phyloP scores from a whole-genome alignment of 2,113 vertebrate genomes.

The Leptobrachium ailaonicum region DNA sequence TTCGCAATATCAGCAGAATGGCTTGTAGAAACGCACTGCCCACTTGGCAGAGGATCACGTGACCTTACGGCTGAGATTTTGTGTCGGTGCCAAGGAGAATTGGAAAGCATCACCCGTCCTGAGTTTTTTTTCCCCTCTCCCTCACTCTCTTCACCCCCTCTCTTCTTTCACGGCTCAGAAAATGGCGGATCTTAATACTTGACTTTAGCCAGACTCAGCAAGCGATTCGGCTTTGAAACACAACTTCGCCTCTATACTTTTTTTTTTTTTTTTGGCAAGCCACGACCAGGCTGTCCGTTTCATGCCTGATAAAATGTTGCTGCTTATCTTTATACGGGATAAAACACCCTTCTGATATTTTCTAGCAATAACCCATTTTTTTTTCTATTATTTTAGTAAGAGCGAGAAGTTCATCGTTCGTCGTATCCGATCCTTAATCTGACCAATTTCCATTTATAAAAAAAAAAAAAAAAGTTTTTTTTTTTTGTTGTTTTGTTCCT shows the following conservation, averaged over 20 bases:
- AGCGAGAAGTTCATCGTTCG: conserved; percentile 22
- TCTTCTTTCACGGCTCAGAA: conserved; percentile 79
- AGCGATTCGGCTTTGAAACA: conserved; percentile 77
- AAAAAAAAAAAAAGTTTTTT: conserved; percentile 63
- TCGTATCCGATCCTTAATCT: conserved; percentile 51
- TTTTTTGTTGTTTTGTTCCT: conserved; percentile 46
- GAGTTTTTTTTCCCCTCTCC: conserved; percentile 62
- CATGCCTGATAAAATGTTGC: conserved; percentile 73
- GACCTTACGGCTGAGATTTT: conserved; percentile 86
- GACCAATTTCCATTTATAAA: conserved; percentile 50
- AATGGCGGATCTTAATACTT: conserved; percentile 86
- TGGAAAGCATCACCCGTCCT: conserved; percentile 73
- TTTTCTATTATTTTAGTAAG: not conserved
- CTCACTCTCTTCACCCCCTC: conserved; percentile 48
- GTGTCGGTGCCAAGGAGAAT: conserved; percentile 78
- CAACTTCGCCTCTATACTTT: conserved; percentile 75
- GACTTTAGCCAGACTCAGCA: conserved; percentile 80
- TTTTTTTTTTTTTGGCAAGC: conserved; percentile 69
- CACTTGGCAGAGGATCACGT: conserved; percentile 87
- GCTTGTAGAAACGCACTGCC: conserved; percentile 85
- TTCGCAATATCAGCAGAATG: conserved; percentile 92
- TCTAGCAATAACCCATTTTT: conserved; percentile 62
- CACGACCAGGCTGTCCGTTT: conserved; percentile 80
- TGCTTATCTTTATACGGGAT: conserved; percentile 69
- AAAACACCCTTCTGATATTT: conserved; percentile 59